Base-by-base conservation (phyloP, 2,113 vertebrate genomes). In the Lasiurus borealis region DNA sequence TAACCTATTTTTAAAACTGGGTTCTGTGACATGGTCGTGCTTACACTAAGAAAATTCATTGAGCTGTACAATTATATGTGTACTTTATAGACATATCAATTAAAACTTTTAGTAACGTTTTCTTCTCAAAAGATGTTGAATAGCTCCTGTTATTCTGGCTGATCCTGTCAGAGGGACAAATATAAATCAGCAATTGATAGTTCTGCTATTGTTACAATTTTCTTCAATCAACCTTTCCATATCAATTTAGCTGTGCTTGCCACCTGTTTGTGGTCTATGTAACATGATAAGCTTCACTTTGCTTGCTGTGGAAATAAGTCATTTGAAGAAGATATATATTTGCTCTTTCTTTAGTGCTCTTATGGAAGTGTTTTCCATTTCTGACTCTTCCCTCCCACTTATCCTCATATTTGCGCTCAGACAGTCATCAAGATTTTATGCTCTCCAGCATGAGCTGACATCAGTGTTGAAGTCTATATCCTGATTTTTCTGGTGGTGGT, bases 41-140 rank as follows among this genome's bases (percentile, higher is more conserved):
- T 92, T 46, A 46, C 27, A 76, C 13, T 77, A 48, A 92, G 36
- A 88, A 88, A 95, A 84, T 40, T 69, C 29, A 81, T 6, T 85
- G 48, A 76, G 18, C 5, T 85, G 8, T 85, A 59, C 1, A 62
- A 50, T 34, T 94, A 50, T 36, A 27, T 57, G 50, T 80, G 13
- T 54, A 36, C 11, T 36, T 57, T 80, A 76, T 52, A 8, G n/a
- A 23, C 48, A 27, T 8, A 54, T 12, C 3, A 71, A 13, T 54
- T 71, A 44, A 86, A 52, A 29, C 2, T 54, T 85, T 72, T 64
- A 77, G 31, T 81, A 76, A 52, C 69, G 72, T 57, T 77, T 91
- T 72, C 29, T 85, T 4, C 19, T 66, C 31, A 92, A 86, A 92
- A 85, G 27, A 78, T 75, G 46, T 8, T 64, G 34, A 87, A 71